Evolutionary conservation across 1,140 invertebrate genomes (phyloP), one percentile per base, ranked within the genome.

Genomic region (Dinoponera quadriceps): DNA sequence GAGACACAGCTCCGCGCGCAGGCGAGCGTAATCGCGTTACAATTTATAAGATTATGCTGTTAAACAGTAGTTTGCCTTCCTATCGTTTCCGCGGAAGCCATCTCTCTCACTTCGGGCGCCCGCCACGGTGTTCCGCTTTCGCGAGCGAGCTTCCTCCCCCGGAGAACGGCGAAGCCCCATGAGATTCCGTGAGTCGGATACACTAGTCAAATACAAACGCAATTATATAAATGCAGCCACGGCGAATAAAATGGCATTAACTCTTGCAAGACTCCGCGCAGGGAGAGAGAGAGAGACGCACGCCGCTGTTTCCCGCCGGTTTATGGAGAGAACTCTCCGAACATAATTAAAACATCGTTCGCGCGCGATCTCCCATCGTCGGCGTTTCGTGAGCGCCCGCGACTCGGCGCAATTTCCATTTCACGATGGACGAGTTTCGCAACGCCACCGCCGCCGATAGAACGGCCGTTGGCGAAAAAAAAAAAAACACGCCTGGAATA

Each of bases 271-370:
- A 48, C 14, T 16, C 33, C 59, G 65, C 22, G 18, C 29, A 59
- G n/a, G 29, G 3, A 25, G n/a, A n/a, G n/a, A n/a, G n/a, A n/a
- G n/a, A n/a, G n/a, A n/a, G n/a, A n/a, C n/a, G n/a, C n/a, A n/a
- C n/a, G n/a, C n/a, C 38, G 9, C 3, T 7, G 9, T 11, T 44
- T 44, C 38, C 3, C 38, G 38, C 38, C 3, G 38, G 38, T 71
- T 80, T 71, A 71, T 55, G 54, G 22, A n/a, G n/a, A n/a, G n/a
- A 57, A 71, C 69, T 80, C n/a, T 71, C 51, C 51, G 25, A 69
- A 69, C 71, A 71, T 80, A 71, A 71, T 80, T 80, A 80, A 80
- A 71, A 80, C 65, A 80, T 80, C 51, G 25, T 22, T 68, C 62
- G 22, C 49, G 38, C 38, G 38, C 38, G 38, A n/a, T 27, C 20